Percentiles rank a stretch among this genome's conserved stretches.
These are phyloP conservation scores for Xanthia icteritia DNA, from an alignment of 2,888 invertebrate species.

Conservation along the genomic window DNA sequence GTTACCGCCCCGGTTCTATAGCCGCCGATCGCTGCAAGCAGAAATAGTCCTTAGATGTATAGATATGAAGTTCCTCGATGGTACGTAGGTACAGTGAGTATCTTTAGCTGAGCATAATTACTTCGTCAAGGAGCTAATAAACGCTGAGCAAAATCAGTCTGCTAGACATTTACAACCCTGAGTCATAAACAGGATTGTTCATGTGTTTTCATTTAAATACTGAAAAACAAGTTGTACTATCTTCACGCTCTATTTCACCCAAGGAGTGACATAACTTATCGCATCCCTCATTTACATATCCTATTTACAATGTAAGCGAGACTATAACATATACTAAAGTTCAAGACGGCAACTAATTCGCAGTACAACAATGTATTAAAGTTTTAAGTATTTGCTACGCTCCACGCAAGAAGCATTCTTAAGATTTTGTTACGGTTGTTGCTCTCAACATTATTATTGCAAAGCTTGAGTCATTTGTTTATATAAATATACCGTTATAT, in stretches of 20 bases:
- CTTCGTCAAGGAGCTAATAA: conserved; percentile 7
- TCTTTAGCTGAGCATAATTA: background rate
- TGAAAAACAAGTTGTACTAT: conserved; percentile 45
- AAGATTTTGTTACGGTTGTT: conserved; percentile 53
- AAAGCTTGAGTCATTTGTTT: conserved; percentile 45
- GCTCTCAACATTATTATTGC: conserved; percentile 30
- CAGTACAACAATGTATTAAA: conserved; percentile 36
- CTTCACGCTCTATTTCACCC: conserved; percentile 53
- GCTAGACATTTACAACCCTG: conserved; percentile 3
- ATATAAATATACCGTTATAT: conserved; percentile 9
- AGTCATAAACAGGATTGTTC: conserved; percentile 18
- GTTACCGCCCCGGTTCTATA: too few relatives aligned
- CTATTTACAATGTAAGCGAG: conserved; percentile 49
- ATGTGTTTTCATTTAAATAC: conserved; percentile 9
- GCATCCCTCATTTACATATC: conserved; percentile 53
- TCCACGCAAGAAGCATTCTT: conserved; percentile 40
- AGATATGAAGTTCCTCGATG: too few relatives aligned
- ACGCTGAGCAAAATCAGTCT: background rate
- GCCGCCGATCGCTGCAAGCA: too few relatives aligned
- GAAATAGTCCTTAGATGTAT: too few relatives aligned
- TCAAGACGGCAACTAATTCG: conserved; percentile 29
- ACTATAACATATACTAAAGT: conserved; percentile 14
- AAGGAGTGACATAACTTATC: conserved; percentile 59
- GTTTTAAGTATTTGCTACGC: conserved; percentile 35
- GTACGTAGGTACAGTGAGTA: too few relatives aligned